phyloP scores from a whole-genome alignment of 2,888 invertebrate species.

The Micoletzkya japonica region DNA sequence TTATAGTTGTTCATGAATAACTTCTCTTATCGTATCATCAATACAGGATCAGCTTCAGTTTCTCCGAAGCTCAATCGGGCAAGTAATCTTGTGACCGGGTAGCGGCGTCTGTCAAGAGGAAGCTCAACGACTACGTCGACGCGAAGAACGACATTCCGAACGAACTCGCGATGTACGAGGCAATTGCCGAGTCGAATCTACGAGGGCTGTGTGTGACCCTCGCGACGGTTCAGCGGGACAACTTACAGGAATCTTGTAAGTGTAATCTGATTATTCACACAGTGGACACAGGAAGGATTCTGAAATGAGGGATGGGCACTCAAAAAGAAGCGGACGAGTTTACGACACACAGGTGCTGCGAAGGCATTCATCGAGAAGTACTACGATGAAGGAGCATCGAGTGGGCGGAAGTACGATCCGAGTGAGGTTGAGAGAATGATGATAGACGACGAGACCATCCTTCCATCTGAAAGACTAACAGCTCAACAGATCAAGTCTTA shows the following conservation, averaged over 20 bases:
- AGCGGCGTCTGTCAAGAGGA: background rate
- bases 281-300: background rate
- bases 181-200: background rate
- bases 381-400: background rate
- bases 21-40: too few species aligned
- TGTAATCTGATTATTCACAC: too few species aligned
- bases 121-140: background rate
- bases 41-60: background rate
- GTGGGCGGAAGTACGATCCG: background rate
- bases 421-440: slow-evolving; percentile 3
- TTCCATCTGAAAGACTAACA: background rate
- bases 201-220: background rate
- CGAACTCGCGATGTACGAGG: background rate
- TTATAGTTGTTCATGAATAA: too few species aligned
- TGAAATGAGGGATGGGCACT: background rate
- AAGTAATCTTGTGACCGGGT: background rate
- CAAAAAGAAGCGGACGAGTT: background rate
- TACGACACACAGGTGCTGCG: background rate
- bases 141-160: background rate
- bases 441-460: background rate
- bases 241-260: background rate
- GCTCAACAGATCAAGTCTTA: background rate
- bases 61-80: background rate
- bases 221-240: background rate
- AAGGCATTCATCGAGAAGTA: background rate